Evolutionary conservation across 1,140 invertebrate species (phyloP), one percentile per base, ranked within the genome.

Genomic region (Chlorops oryzae): DNA sequence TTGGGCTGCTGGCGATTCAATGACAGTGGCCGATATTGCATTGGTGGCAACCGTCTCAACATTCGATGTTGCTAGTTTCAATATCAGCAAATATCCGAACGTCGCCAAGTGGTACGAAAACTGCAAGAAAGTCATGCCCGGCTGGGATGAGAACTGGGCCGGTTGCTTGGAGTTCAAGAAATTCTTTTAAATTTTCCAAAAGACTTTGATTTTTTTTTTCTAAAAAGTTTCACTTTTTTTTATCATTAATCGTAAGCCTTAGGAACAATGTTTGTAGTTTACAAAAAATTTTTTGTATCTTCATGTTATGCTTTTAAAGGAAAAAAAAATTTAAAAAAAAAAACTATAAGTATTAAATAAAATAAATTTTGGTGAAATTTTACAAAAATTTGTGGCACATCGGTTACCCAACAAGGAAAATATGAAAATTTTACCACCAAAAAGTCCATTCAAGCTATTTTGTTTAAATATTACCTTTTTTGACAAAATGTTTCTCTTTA

Each of bases 11-110:
- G 85, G 85, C 10, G 74, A 81, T 49, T 77, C 75, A 17, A 67
- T 90, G 12, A 90, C 87, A 18, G 65, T 91, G 9, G 88, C 88
- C 6, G 88, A 88, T 62, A 72, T 86, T 13, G 60, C 78, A 15
- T 55, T 87, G 25, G 65, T 81, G 9, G 75, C 80, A 7, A 74
- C 75, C 2, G 74, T 87, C 12, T 81, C 84, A 21, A 85, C 81
- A 42, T 77, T 78, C 51, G 81, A 90, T 74, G 81, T 78, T 3
- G 74, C 81, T 5, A 78, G 79, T 12, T 81, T 84, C 48, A 80
- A 87, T 56, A 65, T 88, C 34, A 74, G 77, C 34, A 79, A 81
- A 59, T 89, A 82, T 66, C 68, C 77, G 13, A 87, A 89, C 54
- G 77, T 90, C 39, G 66, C 59, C 37, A 78, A 75, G 51, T 91